A percentile compares a stretch with the other conserved stretches of the same genome.
Conservation (phyloP, 1,140 invertebrate genomes). For the Cherax quadricarinatus region DNA sequence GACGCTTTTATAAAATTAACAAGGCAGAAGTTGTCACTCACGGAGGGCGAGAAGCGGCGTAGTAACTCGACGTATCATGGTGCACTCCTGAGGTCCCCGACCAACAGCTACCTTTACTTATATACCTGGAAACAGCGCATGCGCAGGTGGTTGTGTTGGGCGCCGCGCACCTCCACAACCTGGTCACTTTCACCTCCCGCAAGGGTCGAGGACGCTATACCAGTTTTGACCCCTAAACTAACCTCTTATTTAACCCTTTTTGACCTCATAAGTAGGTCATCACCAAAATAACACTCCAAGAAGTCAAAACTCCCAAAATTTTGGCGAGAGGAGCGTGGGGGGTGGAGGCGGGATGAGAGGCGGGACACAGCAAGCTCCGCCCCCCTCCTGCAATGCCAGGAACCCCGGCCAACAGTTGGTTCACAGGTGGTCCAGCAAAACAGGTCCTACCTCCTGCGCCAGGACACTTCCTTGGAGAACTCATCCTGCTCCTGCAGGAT, state of each 20-base stretch:
- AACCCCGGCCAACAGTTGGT: neutral
- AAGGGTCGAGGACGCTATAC: constrained; percentile 63
- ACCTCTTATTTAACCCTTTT: constrained; percentile 22
- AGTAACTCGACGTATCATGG: constrained; percentile 61
- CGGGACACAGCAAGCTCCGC: neutral
- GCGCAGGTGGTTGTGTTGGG: constrained; percentile 36
- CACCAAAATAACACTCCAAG: neutral
- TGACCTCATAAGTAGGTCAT: neutral
- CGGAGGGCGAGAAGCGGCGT: constrained; percentile 63
- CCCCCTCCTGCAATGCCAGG: neutral
- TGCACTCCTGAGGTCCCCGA: constrained; percentile 61
- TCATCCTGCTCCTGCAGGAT: neutral
- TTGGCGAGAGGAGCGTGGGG: neutral
- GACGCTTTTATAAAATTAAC: neutral
- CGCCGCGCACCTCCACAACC: constrained; percentile 27
- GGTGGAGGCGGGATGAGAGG: neutral
- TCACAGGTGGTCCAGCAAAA: neutral
- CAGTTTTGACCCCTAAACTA: constrained; percentile 36
- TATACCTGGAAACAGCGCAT: constrained; percentile 60
- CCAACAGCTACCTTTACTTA: constrained; percentile 50
- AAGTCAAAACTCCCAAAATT: neutral
- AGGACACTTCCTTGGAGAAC: neutral
- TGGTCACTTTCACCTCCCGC: constrained; percentile 62
- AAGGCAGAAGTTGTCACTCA: constrained; percentile 41
- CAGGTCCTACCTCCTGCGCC: neutral